These are phyloP conservation scores for Chaunax sp. DNA, from an alignment of 2,797 vertebrate genomes.

Conservation along the genomic window DNA sequence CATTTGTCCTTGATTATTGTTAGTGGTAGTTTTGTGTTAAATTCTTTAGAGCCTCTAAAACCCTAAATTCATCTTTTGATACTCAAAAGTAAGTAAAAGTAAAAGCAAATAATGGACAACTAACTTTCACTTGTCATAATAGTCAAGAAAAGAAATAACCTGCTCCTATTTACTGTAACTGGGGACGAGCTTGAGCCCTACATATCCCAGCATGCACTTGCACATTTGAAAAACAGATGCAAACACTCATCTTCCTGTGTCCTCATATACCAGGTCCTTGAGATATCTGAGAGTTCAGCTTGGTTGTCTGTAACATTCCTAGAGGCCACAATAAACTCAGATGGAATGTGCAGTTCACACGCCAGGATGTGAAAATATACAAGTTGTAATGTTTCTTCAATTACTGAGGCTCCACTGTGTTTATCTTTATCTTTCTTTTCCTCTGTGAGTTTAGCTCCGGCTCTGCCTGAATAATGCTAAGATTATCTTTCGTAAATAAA, in stretches of 20 bases:
- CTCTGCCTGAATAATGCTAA: background rate
- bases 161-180: background rate
- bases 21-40: too few relatives aligned
- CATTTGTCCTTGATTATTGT: too few relatives aligned
- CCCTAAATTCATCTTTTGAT: too few relatives aligned
- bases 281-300: background rate
- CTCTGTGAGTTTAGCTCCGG: too few relatives aligned
- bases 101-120: too few relatives aligned
- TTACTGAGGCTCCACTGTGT: conserved; percentile 12
- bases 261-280: background rate
- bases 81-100: too few relatives aligned
- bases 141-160: background rate
- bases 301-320: conserved; percentile 12
- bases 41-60: too few relatives aligned
- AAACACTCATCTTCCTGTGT: too few relatives aligned
- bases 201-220: conserved; percentile 8
- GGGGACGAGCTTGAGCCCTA: too few relatives aligned
- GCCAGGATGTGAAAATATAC: conserved; percentile 15
- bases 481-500: too few relatives aligned
- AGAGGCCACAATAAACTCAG: conserved; percentile 3
- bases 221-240: too few relatives aligned
- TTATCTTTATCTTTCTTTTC: conserved; percentile 2
- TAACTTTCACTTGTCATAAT: background rate
- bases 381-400: conserved; percentile 7
- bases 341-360: conserved; percentile 9